Base-by-base conservation (phyloP, 1,140 invertebrate genomes). In the Caerostris darwini region DNA sequence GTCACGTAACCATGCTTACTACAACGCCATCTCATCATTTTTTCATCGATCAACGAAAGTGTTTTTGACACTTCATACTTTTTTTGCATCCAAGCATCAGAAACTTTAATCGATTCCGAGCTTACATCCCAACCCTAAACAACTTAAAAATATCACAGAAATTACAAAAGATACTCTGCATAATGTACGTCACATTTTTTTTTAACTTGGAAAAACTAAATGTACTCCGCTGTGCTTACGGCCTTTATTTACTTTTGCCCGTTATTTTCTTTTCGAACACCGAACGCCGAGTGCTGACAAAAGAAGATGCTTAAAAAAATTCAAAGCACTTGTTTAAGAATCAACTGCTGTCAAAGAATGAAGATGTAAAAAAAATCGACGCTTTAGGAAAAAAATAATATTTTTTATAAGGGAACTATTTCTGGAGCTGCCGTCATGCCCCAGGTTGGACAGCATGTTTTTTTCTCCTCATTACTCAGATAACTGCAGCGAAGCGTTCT, bases 281-380 rank as follows among this genome's bases (percentile, higher is more conserved):
- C 56, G 10, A 54, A 10, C 14, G n/a, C 17, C 82, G 81, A 53
- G 6, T 54, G n/a, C 5, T n/a, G 53, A 53, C 7, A 85, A 85
- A 57, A 56, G 17, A n/a, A 14, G 6, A 57, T 54, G 10, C n/a
- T 58, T 81, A 53, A 81, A 81, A 81, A 81, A 81, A 81, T 81
- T n/a, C 50, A n/a, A 85, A 85, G 56, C 82, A 85, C 82, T 85
- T 85, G 82, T 85, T 85, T 54, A 85, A 34, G 19, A 34, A 81
- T 81, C 71, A 81, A 81, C 7, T 81, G 71, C 34, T 81, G 71
- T 34, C 71, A 81, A 81, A 81, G 12, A 34, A 64, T 17, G 17
- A 14, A 17, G 61, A 61, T 10, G 61, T 10, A 17, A 3, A 64
- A 64, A 64, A 10, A 64, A 3, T 12, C 34, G 34, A 34, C 34